These are phyloP conservation scores for Flexamia atlantica DNA, from an alignment of 2,888 invertebrate genomes.

Conservation along the genomic window DNA sequence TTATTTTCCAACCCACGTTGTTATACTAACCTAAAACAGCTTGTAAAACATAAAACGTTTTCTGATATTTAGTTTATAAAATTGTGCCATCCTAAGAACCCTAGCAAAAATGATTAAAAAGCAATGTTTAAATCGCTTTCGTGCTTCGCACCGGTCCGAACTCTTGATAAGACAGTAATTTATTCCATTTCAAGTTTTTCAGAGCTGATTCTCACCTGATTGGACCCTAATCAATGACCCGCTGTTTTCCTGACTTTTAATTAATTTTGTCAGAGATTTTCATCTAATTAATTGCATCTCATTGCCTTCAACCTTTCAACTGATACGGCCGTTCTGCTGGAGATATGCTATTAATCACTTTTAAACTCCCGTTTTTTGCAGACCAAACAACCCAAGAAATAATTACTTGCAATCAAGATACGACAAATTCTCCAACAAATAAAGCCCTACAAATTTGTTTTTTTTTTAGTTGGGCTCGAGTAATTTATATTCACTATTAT, in stretches of 20 bases:
- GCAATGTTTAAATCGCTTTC: background rate
- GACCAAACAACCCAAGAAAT: background rate
- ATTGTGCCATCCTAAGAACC: no score
- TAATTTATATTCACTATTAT: no score
- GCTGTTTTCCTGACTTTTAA: slow-evolving; percentile 41
- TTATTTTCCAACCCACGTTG: no score
- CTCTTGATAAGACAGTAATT: slow-evolving; percentile 43
- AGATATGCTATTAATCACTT: slow-evolving; percentile 16
- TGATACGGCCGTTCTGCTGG: slow-evolving; percentile 9
- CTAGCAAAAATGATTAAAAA: background rate
- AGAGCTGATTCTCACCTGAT: slow-evolving; percentile 38
- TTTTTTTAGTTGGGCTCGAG: no score
- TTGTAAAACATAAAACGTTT: no score
- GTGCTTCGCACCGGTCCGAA: background rate
- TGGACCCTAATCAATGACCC: slow-evolving; percentile 42
- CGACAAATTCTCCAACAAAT: no score
- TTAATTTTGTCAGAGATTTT: slow-evolving; percentile 41
- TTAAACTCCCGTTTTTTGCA: background rate
- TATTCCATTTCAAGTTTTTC: slow-evolving; percentile 40
- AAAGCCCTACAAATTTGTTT: no score
- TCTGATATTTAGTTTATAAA: no score
- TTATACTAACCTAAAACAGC: no score
- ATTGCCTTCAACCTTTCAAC: slow-evolving; percentile 28
- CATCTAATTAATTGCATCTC: slow-evolving; percentile 43
- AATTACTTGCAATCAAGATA: no score